Percentiles rank a stretch among this genome's conserved stretches.
Evolutionary conservation across 2,888 invertebrate genomes (phyloP).

Genomic region (Halictus quadricinctus): DNA sequence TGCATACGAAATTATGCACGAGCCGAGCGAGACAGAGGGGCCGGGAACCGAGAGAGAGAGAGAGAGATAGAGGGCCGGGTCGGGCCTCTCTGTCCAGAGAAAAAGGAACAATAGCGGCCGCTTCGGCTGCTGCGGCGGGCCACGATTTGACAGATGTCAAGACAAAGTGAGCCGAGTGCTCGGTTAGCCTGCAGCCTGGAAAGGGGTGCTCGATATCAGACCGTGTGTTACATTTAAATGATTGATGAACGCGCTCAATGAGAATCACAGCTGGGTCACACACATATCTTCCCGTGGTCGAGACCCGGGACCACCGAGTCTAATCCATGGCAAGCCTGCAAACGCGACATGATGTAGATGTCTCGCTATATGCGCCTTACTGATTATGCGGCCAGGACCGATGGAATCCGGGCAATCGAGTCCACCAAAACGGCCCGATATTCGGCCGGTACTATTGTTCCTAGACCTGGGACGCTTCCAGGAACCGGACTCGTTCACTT

Average conservation of each 20-base stretch:
- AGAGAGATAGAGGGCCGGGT: conserved; percentile 6
- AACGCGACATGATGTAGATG: conserved; percentile 57
- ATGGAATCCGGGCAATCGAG: background rate
- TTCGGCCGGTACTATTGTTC: background rate
- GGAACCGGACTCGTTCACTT: background rate
- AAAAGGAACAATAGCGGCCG: conserved; percentile 63
- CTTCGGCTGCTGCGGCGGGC: conserved; percentile 42
- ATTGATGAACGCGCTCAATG: conserved; percentile 81
- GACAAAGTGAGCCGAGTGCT: conserved; percentile 74
- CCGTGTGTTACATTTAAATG: conserved; percentile 79
- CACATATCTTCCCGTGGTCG: conserved; percentile 67
- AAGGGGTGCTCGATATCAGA: conserved; percentile 69
- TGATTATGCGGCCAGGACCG: conserved; percentile 31
- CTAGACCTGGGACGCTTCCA: background rate
- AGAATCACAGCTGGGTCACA: conserved; percentile 79
- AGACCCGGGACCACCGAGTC: conserved; percentile 66
- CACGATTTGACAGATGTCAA: conserved; percentile 79
- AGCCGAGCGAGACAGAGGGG: conserved; percentile 6
- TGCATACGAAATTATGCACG: conserved; percentile 70
- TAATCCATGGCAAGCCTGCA: conserved; percentile 58
- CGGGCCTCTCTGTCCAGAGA: conserved; percentile 27
- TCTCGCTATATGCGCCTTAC: conserved; percentile 45
- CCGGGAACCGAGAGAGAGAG: background rate
- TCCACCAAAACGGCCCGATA: background rate
- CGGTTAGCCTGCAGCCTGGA: conserved; percentile 60